Conservation (phyloP, 2,888 invertebrate species). For the Falcaria lacertinaria region DNA sequence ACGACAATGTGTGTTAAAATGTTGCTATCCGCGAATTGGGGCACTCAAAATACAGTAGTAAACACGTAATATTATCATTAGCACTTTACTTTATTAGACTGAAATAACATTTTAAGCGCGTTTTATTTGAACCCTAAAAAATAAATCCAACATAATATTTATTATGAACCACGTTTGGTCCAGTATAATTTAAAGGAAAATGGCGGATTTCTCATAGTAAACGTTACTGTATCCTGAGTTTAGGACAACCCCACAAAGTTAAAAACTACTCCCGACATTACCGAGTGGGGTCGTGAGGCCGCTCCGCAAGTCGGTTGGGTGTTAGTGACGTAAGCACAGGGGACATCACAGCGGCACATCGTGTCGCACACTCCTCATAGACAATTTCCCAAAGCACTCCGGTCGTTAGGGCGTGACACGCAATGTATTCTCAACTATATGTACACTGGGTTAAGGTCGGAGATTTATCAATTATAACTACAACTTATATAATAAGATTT, state of each 20-base stretch:
- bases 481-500: no score
- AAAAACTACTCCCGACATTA: background rate
- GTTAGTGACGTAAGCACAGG: constrained; percentile 50
- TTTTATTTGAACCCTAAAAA: no score
- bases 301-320: constrained; percentile 15
- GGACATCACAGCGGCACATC: constrained; percentile 60
- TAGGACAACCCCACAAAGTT: background rate
- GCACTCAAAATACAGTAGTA: background rate
- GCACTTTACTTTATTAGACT: background rate
- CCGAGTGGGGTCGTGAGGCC: background rate
- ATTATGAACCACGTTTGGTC: no score
- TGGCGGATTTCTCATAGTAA: no score
- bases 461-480: constrained; percentile 1
- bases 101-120: no score
- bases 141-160: no score
- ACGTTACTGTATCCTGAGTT: no score
- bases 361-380: constrained; percentile 60
- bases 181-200: no score
- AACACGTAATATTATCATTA: no score
- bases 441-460: background rate
- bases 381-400: constrained; percentile 60
- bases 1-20: background rate
- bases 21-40: background rate
- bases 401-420: constrained; percentile 30
- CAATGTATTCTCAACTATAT: constrained; percentile 19